Evolutionary conservation across 2,797 vertebrate species (phyloP).

Genomic region (Gadopsis marmoratus): DNA sequence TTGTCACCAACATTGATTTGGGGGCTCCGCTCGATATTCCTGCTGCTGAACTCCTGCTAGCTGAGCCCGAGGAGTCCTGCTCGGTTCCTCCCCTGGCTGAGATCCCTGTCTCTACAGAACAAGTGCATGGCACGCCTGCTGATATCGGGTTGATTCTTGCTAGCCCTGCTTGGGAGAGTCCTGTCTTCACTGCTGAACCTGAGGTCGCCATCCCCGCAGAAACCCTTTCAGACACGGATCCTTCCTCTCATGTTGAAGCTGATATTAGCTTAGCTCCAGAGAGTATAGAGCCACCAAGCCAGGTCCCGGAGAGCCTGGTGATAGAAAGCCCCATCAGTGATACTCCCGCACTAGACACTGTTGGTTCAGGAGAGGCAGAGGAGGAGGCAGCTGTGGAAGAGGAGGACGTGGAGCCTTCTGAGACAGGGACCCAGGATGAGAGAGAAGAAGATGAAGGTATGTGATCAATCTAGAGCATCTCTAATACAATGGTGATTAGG

Average conservation of each 20-base stretch:
- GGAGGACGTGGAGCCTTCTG: constrained; percentile 54
- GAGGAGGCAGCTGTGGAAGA: constrained; percentile 35
- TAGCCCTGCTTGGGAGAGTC: constrained; percentile 31
- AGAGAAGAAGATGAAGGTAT: constrained; percentile 75
- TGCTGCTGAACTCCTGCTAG: constrained; percentile 39
- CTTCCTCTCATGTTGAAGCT: constrained; percentile 42
- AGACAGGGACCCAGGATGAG: constrained; percentile 50
- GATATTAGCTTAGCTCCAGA: constrained; percentile 47
- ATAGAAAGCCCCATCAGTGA: constrained; percentile 41
- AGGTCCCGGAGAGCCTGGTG: constrained; percentile 34
- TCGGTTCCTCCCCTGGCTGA: constrained; percentile 32
- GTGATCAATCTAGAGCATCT: background rate
- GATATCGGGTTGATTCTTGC: constrained; percentile 40
- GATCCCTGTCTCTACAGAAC: constrained; percentile 22
- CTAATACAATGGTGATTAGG: no score
- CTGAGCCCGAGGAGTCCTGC: constrained; percentile 48
- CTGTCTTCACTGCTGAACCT: constrained; percentile 32
- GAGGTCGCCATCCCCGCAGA: constrained; percentile 55
- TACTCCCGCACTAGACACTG: constrained; percentile 57
- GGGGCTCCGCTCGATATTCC: constrained; percentile 63
- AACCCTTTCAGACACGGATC: constrained; percentile 51
- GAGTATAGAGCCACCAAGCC: constrained; percentile 31
- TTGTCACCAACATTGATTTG: constrained; percentile 78
- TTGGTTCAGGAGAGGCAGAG: constrained; percentile 50
- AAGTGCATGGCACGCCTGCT: constrained; percentile 46